Base-by-base conservation (phyloP, 2,888 invertebrate genomes). In the Leuctra nigra region DNA sequence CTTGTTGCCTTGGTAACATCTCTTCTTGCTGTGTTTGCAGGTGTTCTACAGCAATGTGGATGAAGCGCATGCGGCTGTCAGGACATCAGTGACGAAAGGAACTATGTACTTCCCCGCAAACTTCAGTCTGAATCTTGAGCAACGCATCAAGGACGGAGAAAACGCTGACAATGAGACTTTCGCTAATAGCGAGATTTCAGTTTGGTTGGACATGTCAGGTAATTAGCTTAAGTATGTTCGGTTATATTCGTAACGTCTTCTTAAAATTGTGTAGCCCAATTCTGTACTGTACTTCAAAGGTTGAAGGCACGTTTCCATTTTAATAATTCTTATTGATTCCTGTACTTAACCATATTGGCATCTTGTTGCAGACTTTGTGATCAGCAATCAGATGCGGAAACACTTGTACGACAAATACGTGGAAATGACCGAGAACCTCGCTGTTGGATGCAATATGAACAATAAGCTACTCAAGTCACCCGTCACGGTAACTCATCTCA, bases 301-400 rank as follows among this genome's bases (percentile, higher is more conserved):
- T n/a, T n/a, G n/a, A n/a, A n/a, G n/a, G n/a, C n/a, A n/a, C n/a
- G n/a, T n/a, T n/a, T n/a, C n/a, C n/a, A n/a, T n/a, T n/a, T n/a
- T n/a, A n/a, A n/a, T n/a, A n/a, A n/a, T n/a, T n/a, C n/a, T n/a
- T n/a, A n/a, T n/a, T n/a, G n/a, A n/a, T n/a, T n/a, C n/a, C n/a
- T 72, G 38, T 73, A 93, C 93, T 91, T 77, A 85, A 89, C 64
- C 92, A 92, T 73, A 86, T 91, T 61, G 84, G 87, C 0, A 76
- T 84, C 62, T 84, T 83, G 62, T 68, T 93, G 48, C 84, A 90
- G n/a, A n/a, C n/a, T n/a, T n/a, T n/a, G n/a, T n/a, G n/a, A n/a
- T n/a, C n/a, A n/a, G n/a, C n/a, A n/a, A n/a, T n/a, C n/a, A n/a
- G n/a, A n/a, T n/a, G n/a, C n/a, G n/a, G 69, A 76, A 77, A 53